Conservation (phyloP, 2,113 vertebrate genomes). For the Physeter macrocephalus region DNA sequence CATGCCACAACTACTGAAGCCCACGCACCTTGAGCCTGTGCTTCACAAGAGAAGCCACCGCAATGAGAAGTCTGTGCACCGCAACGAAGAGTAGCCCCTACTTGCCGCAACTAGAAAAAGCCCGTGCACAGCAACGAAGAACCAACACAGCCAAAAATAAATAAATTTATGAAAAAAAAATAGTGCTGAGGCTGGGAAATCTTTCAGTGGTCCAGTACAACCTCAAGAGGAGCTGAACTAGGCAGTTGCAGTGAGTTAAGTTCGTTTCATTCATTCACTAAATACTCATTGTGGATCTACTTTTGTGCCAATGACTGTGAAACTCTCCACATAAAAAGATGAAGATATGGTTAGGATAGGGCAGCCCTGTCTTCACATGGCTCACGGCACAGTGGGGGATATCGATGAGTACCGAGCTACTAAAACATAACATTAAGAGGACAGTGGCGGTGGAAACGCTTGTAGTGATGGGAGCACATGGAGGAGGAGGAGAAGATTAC, state of each 20-base stretch:
- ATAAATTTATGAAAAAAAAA: neutral
- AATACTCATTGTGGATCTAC: neutral
- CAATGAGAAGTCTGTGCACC: too few relatives aligned
- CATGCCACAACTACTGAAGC: too few relatives aligned
- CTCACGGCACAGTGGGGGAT: too few relatives aligned
- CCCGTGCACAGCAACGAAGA: too few relatives aligned
- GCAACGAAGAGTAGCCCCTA: too few relatives aligned
- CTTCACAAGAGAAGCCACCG: too few relatives aligned
- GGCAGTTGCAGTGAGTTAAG: rapidly evolving
- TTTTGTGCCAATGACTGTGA: neutral
- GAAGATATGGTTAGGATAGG: neutral
- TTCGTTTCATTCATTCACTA: neutral
- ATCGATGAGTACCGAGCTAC: neutral
- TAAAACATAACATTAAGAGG: too few relatives aligned
- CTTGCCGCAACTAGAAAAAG: too few relatives aligned
- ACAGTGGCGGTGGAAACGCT: rapidly evolving
- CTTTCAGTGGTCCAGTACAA: rapidly evolving
- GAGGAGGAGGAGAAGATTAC: neutral
- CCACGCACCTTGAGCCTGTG: too few relatives aligned
- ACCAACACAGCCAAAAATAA: too few relatives aligned
- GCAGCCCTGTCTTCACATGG: neutral
- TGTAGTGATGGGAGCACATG: rapidly evolving
- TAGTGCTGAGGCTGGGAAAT: neutral
- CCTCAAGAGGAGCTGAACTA: neutral
- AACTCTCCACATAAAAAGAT: neutral